phyloP scores from a whole-genome alignment of 2,113 vertebrate genomes.

The Rhabdomys dilectus region DNA sequence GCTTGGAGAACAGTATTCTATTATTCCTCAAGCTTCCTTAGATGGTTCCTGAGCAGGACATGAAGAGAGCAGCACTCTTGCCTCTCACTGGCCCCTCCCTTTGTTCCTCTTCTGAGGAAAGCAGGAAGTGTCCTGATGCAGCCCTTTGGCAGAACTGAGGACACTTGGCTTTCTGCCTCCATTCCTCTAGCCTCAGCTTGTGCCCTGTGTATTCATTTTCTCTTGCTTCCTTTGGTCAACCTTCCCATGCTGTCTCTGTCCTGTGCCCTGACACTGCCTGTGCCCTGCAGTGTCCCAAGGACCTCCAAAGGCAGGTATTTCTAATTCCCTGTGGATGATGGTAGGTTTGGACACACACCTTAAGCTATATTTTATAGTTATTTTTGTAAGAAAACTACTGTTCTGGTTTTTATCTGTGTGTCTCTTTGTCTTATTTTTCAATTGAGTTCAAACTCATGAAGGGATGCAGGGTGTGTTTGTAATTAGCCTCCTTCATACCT shows the following conservation, averaged over 20 bases:
- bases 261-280: too few relatives aligned
- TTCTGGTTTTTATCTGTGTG: background rate
- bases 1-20: background rate
- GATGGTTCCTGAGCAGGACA: background rate
- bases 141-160: background rate
- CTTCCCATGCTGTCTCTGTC: background rate
- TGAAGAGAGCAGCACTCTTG: background rate
- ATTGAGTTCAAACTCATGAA: background rate
- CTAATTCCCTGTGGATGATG: background rate
- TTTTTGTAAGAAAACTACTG: background rate
- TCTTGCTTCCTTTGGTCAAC: background rate
- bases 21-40: background rate
- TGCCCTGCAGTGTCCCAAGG: too few relatives aligned
- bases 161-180: background rate
- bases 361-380: background rate
- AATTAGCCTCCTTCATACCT: background rate
- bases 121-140: background rate
- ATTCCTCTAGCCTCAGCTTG: background rate
- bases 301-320: background rate
- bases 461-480: background rate
- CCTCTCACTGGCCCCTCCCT: background rate
- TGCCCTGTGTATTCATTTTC: rapidly evolving
- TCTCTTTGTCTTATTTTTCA: conserved; percentile 16
- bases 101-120: background rate
- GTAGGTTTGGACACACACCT: background rate